Evolutionary conservation across 2,113 vertebrate species (phyloP).

Genomic region (Camelus dromedarius): DNA sequence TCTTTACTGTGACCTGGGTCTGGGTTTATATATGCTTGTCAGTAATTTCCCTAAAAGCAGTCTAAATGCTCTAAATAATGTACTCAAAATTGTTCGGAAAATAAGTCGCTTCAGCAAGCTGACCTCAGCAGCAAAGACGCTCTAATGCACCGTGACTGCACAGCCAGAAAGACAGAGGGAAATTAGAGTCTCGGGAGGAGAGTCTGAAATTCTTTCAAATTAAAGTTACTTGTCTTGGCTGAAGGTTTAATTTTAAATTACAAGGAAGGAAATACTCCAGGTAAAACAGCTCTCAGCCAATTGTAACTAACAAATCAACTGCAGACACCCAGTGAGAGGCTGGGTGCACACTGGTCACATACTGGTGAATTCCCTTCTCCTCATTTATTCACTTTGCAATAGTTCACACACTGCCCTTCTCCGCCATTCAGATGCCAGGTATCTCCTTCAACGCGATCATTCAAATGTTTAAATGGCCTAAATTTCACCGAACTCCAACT

Average conservation of each 20-base stretch:
- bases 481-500: neutral
- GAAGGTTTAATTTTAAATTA: conserved; percentile 77
- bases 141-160: neutral
- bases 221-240: conserved; percentile 54
- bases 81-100: conserved; percentile 51
- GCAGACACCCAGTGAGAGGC: neutral
- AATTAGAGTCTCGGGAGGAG: neutral
- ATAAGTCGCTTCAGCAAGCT: neutral
- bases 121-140: conserved; percentile 14
- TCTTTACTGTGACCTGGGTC: conserved; percentile 55
- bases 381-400: neutral
- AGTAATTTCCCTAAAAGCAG: conserved; percentile 72
- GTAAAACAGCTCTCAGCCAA: conserved; percentile 63
- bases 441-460: neutral
- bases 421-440: neutral
- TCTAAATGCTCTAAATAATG: conserved; percentile 69
- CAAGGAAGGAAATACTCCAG: conserved; percentile 55
- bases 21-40: conserved; percentile 53
- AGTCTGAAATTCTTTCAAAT: conserved; percentile 59
- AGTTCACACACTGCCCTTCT: neutral
- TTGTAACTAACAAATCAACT: conserved; percentile 51
- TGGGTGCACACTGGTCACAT: neutral
- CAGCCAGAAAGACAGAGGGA: neutral
- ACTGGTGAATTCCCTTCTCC: neutral
- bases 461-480: neutral